Evolutionary conservation across 1,140 invertebrate genomes (phyloP).

Genomic region (Drosophila cardini): DNA sequence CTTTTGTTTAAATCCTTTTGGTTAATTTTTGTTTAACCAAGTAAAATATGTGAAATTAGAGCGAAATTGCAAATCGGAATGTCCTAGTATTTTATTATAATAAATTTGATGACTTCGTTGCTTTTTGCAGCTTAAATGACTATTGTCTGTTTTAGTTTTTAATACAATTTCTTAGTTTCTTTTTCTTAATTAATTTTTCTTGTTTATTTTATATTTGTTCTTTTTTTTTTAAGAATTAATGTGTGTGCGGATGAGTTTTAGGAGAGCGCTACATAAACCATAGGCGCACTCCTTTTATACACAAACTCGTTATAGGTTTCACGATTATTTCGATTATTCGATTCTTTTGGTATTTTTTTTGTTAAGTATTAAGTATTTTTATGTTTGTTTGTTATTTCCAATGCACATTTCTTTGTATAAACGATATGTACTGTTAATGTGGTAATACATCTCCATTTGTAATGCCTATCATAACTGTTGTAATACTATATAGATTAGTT

Average conservation of each 20-base stretch:
- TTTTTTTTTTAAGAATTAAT: too few relatives aligned
- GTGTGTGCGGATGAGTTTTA: constrained; percentile 13
- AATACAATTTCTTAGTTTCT: constrained; percentile 3
- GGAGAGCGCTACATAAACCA: constrained; percentile 40
- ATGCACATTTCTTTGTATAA: constrained; percentile 59
- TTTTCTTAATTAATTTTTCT: neutral
- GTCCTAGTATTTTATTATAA: constrained; percentile 12
- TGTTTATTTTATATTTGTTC: constrained; percentile 26
- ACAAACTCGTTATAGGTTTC: too few relatives aligned
- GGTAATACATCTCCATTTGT: constrained; percentile 49
- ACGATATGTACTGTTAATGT: constrained; percentile 74
- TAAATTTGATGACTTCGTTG: constrained; percentile 41
- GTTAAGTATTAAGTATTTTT: neutral
- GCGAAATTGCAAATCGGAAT: neutral
- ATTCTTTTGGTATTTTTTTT: constrained; percentile 9
- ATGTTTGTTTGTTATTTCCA: constrained; percentile 6
- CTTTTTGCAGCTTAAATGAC: constrained; percentile 54
- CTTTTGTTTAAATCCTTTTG: neutral
- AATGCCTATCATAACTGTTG: constrained; percentile 3
- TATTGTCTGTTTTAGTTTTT: constrained; percentile 49
- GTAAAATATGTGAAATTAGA: neutral
- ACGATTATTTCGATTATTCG: neutral
- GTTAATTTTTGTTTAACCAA: neutral
- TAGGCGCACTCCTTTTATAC: constrained; percentile 4
- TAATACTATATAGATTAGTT: constrained; percentile 7